Percentiles rank a stretch among this genome's conserved stretches.
phyloP scores from a whole-genome alignment of 2,113 vertebrate genomes.

The Columba livia region DNA sequence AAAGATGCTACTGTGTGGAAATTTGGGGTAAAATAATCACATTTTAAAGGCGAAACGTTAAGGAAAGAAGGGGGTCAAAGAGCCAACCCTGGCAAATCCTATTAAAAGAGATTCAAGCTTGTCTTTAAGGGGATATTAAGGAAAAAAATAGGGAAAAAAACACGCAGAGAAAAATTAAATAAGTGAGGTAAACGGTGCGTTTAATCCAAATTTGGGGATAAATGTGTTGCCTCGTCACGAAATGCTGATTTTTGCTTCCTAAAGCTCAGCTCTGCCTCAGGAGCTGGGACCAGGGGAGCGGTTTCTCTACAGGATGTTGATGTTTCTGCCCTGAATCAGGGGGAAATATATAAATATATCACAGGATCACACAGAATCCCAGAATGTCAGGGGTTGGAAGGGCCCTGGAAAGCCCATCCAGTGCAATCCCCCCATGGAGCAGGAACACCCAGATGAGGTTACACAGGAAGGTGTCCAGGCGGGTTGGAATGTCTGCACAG shows the following conservation, averaged over 20 bases:
- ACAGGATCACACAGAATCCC: no score
- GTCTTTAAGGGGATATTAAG: background rate
- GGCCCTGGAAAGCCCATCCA: no score
- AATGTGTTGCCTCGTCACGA: background rate
- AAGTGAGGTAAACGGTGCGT: background rate
- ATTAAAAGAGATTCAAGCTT: background rate
- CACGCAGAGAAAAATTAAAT: background rate
- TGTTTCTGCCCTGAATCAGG: background rate
- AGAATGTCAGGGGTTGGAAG: no score
- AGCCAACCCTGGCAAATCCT: background rate
- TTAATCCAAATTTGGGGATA: background rate
- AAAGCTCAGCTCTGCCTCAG: background rate
- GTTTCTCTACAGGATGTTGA: background rate
- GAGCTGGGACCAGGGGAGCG: rapidly evolving
- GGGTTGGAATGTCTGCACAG: no score
- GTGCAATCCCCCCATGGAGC: no score
- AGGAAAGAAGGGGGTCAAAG: background rate
- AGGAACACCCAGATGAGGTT: no score
- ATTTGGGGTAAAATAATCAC: background rate
- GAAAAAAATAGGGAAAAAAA: background rate
- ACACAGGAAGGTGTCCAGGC: no score
- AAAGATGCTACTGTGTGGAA: background rate
- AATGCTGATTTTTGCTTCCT: background rate
- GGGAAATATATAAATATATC: no score
- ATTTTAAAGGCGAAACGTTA: background rate